Conservation (phyloP, 2,888 invertebrate species). For the Mylabris sibirica region DNA sequence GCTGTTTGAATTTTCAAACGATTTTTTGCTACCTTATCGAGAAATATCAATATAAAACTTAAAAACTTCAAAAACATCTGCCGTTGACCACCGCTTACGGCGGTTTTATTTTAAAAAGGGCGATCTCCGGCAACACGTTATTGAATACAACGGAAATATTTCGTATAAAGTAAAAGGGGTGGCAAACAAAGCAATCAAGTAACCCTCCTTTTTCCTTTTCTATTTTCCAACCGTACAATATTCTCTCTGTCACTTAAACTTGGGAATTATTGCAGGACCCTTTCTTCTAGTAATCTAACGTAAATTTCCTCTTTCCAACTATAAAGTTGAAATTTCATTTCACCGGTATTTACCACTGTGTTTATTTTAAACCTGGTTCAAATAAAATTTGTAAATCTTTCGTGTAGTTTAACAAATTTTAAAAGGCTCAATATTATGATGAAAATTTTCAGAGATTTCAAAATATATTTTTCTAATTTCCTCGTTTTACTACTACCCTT, state of each 20-base stretch:
- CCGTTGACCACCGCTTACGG: conserved; percentile 9
- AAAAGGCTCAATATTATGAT: not conserved
- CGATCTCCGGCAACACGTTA: conserved; percentile 18
- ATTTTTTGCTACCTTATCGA: not conserved
- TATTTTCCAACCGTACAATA: not conserved
- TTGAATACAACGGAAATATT: conserved; percentile 28
- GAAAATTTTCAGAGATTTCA: conserved; percentile 35
- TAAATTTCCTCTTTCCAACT: not conserved
- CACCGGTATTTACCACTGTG: not conserved
- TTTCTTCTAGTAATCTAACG: not conserved
- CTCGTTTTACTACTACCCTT: conserved; percentile 31
- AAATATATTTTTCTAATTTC: conserved; percentile 25
- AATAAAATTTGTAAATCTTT: not conserved
- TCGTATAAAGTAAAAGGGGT: conserved; percentile 26
- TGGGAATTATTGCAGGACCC: not conserved
- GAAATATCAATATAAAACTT: not conserved
- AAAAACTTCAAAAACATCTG: conserved; percentile 12
- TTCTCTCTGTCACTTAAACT: not conserved
- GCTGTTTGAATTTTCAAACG: not conserved
- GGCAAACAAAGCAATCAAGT: conserved; percentile 24
- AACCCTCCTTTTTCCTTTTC: not conserved
- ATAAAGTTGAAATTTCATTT: conserved; percentile 5
- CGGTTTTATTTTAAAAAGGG: conserved; percentile 15
- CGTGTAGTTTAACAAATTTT: not conserved
- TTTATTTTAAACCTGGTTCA: conserved; percentile 8